Percentiles rank a stretch among this genome's conserved stretches.
Evolutionary conservation across 92 coral and sea anemone species (phyloP).

Genomic region (Scolanthus callimorphus): DNA sequence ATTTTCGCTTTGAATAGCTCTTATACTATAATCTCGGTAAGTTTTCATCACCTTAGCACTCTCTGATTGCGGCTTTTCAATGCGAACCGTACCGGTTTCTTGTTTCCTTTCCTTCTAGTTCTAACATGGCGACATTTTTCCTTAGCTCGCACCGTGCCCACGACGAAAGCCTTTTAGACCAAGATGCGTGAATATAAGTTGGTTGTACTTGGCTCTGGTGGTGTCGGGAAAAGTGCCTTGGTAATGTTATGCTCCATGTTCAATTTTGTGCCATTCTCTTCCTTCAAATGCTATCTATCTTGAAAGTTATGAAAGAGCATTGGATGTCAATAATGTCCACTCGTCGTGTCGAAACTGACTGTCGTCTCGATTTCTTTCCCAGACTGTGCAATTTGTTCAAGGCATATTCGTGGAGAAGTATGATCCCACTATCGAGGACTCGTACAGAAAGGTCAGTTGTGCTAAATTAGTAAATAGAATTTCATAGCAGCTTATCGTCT

Average conservation of each 20-base stretch:
- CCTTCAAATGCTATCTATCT: not conserved
- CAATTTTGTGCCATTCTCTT: not conserved
- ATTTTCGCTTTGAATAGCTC: conserved; percentile 22
- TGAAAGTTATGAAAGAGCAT: conserved; percentile 2
- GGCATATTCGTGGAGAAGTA: conserved; percentile 98
- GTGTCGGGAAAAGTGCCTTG: conserved; percentile 99
- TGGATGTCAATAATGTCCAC: not conserved
- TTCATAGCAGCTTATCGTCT: not conserved
- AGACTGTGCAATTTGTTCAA: conserved; percentile 99
- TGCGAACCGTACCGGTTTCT: not conserved
- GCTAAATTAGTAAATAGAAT: not conserved
- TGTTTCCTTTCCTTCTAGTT: not conserved
- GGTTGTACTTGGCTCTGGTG: conserved; percentile 99
- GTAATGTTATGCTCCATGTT: conserved; percentile 38
- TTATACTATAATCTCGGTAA: conserved; percentile 20
- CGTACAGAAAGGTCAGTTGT: conserved; percentile 87
- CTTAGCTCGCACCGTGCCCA: not conserved
- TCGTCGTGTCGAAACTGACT: not conserved
- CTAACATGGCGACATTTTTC: conserved; percentile 38
- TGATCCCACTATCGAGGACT: conserved; percentile 99
- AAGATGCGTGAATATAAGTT: conserved; percentile 98
- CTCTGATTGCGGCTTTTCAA: not conserved
- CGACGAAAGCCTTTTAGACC: conserved; percentile 4
- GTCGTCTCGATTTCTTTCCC: not conserved
- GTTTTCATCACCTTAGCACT: not conserved